These are phyloP conservation scores for Meandrusa payeni DNA, from an alignment of 2,888 invertebrate species.

Conservation along the genomic window DNA sequence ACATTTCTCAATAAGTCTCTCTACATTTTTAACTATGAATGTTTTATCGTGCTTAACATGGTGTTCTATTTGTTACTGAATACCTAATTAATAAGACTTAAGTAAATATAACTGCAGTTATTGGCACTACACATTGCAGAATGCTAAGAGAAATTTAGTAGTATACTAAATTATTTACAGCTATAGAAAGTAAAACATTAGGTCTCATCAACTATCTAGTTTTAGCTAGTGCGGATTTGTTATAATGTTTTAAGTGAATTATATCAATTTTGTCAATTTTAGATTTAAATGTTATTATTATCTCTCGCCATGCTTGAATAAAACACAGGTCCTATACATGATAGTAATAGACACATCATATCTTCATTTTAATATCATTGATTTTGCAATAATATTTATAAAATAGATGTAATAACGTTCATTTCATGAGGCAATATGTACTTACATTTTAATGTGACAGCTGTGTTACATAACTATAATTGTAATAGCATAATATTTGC, in stretches of 20 bases:
- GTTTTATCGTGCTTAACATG: constrained; percentile 82
- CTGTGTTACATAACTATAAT: no score
- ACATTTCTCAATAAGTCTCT: constrained; percentile 82
- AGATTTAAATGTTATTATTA: constrained; percentile 68
- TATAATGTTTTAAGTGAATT: constrained; percentile 68
- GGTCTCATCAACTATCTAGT: constrained; percentile 44
- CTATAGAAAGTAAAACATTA: constrained; percentile 45
- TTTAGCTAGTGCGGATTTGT: constrained; percentile 52
- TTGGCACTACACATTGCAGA: constrained; percentile 76
- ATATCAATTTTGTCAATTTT: constrained; percentile 80
- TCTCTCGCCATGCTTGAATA: constrained; percentile 53
- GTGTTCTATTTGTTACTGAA: constrained; percentile 82
- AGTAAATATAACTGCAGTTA: constrained; percentile 78
- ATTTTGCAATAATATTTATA: constrained; percentile 28
- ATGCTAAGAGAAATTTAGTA: constrained; percentile 40
- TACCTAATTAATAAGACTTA: constrained; percentile 78
- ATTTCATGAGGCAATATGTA: constrained; percentile 14
- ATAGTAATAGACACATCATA: constrained; percentile 24
- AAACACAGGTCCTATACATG: constrained; percentile 28
- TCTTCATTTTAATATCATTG: constrained; percentile 24
- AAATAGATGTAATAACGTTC: constrained; percentile 19
- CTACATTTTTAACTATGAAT: constrained; percentile 82
- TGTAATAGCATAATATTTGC: no score
- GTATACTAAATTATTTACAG: constrained; percentile 42
- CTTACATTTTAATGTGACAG: constrained; percentile 11